phyloP scores from a whole-genome alignment of 2,888 invertebrate species.

The Drosophila aldrichi region DNA sequence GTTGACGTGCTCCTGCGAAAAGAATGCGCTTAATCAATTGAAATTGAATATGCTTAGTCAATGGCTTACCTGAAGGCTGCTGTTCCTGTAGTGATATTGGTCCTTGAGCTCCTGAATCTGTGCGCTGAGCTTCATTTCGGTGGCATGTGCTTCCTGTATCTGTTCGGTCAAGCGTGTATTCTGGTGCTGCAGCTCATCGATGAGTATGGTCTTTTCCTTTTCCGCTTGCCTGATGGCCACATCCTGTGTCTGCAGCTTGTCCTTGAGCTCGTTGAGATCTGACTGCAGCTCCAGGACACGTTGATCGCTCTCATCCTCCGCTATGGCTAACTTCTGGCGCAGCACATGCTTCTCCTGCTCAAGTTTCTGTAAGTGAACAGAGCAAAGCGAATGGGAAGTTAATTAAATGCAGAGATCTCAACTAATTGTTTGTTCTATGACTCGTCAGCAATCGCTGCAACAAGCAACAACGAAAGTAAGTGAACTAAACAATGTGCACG shows the following conservation, averaged over 20 bases:
- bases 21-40: background rate
- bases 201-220: conserved; percentile 92
- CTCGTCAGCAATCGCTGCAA: conserved; percentile 51
- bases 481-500: conserved; percentile 64
- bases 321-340: conserved; percentile 92
- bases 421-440: conserved; percentile 66
- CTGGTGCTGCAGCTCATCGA: conserved; percentile 94
- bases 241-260: conserved; percentile 89
- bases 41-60: background rate
- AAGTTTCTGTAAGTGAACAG: conserved; percentile 88
- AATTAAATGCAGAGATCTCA: conserved; percentile 39
- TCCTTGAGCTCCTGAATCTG: conserved; percentile 94
- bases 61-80: conserved; percentile 88
- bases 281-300: conserved; percentile 94
- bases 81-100: conserved; percentile 92
- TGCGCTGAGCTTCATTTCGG: conserved; percentile 91
- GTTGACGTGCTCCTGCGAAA: conserved; percentile 92
- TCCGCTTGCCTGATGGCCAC: conserved; percentile 86
- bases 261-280: conserved; percentile 92
- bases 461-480: conserved; percentile 65
- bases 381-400: conserved; percentile 52
- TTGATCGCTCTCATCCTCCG: conserved; percentile 95
- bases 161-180: conserved; percentile 94
- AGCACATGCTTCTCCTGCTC: conserved; percentile 97
- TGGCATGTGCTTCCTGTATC: conserved; percentile 92